These are phyloP conservation scores for Phaedon cochleariae DNA, from an alignment of 2,888 invertebrate species.

Conservation along the genomic window DNA sequence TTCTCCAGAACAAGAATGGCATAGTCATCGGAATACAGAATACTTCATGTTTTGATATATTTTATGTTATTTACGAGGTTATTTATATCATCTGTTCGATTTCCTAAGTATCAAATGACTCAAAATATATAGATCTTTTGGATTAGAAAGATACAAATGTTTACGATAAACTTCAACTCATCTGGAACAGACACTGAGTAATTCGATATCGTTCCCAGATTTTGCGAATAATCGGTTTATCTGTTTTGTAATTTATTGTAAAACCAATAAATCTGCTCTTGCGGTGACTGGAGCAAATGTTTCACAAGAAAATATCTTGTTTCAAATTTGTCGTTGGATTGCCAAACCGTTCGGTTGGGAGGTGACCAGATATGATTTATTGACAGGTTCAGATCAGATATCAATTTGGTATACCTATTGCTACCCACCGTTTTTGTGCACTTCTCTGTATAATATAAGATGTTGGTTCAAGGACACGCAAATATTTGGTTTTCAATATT, in stretches of 20 bases:
- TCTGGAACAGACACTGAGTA: slow-evolving; percentile 23
- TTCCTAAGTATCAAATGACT: not conserved
- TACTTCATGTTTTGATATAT: too few relatives aligned
- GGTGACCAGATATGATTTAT: slow-evolving; percentile 21
- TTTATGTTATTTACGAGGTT: too few relatives aligned
- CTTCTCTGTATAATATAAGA: too few relatives aligned
- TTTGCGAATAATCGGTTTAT: slow-evolving; percentile 18
- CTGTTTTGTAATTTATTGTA: slow-evolving; percentile 24
- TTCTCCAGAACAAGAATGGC: too few relatives aligned
- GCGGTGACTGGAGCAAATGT: slow-evolving; percentile 24
- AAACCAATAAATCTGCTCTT: slow-evolving; percentile 23
- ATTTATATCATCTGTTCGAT: too few relatives aligned
- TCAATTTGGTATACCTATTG: too few relatives aligned
- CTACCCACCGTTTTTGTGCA: too few relatives aligned
- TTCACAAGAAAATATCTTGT: slow-evolving; percentile 27
- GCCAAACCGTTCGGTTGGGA: slow-evolving; percentile 21
- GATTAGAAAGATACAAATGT: slow-evolving; percentile 29
- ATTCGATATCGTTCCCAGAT: slow-evolving; percentile 18
- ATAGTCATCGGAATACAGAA: too few relatives aligned
- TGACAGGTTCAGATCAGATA: slow-evolving; percentile 16
- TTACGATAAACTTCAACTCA: slow-evolving; percentile 36
- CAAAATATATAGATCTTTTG: slow-evolving; percentile 1
- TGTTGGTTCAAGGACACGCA: too few relatives aligned
- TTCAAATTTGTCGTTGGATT: slow-evolving; percentile 26
- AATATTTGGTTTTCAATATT: too few relatives aligned